Evolutionary conservation across 1,140 invertebrate species (phyloP), one percentile per base, ranked within the genome.

Genomic region (Caerostris darwini): DNA sequence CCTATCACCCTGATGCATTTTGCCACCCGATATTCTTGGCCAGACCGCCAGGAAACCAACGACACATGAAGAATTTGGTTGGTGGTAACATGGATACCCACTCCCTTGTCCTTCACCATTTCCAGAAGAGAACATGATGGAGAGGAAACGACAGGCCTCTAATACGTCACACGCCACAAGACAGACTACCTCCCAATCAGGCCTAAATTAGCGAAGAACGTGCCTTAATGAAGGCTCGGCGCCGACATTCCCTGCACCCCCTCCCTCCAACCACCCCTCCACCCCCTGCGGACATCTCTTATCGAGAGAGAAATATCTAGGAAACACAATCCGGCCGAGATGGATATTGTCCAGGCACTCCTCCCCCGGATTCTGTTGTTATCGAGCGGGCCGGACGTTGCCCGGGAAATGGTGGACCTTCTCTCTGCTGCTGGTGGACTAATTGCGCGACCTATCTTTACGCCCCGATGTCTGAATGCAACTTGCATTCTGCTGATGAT

Each of bases 271-370:
- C 59, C 34, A 17, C 3, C 61, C 87, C 56, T 19, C 12, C 56
- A 5, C 7, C 67, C 67, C 54, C 64, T 8, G 56, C 71, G 69
- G 90, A 17, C 77, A 57, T 91, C 90, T 85, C 90, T 92, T 92
- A 92, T 92, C 90, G 81, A 59, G 88, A 90, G 90, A 92, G 90
- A 85, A 92, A 92, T 92, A 92, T 92, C 90, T 69, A 64, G 90
- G 90, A 83, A 83, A 92, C 90, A 92, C 90, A 92, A 92, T 92
- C 90, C 67, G 57, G 69, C 71, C 69, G 87, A 90, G 89, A 92
- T 92, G 90, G 90, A 92, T 92, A 92, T 67, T 92, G 90, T 92
- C 90, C 90, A 85, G 71, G 14, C 59, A 81, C 87, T 56, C 64
- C 81, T 57, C 90, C 81, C 90, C 34, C 59, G 77, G 56, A 56